Conservation (phyloP, 2,797 vertebrate genomes). For the Acrocephalus scirpaceus region DNA sequence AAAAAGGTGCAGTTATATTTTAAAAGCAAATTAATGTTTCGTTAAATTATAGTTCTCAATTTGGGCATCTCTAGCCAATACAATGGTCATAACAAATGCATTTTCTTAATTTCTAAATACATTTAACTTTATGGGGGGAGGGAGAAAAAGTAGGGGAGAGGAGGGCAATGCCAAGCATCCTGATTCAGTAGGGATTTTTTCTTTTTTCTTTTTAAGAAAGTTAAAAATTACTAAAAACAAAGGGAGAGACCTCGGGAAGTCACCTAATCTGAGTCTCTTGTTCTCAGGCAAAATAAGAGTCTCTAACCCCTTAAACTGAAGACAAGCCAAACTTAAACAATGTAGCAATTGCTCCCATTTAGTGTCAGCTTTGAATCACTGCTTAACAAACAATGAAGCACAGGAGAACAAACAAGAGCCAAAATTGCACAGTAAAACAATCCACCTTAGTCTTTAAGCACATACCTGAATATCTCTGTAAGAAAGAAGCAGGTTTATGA, state of each 20-base stretch:
- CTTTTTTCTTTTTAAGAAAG: not conserved
- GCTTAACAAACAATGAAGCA: not conserved
- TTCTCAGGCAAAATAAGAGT: not conserved
- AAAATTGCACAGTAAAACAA: not conserved
- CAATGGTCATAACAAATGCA: too few relatives aligned
- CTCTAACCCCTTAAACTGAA: not conserved
- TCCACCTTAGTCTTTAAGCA: not conserved
- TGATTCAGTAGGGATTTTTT: not conserved
- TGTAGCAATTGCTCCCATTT: not conserved
- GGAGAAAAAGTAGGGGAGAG: not conserved
- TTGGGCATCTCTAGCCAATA: not conserved
- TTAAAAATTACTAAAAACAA: not conserved
- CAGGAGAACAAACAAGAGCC: not conserved
- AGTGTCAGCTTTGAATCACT: not conserved
- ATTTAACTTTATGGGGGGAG: rapidly evolving
- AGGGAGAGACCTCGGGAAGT: not conserved
- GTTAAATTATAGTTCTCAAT: not conserved
- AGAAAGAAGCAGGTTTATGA: conserved; percentile 95
- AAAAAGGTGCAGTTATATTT: not conserved
- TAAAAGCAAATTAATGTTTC: not conserved
- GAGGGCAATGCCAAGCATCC: not conserved
- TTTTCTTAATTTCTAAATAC: not conserved
- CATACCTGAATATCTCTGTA: conserved; percentile 97
- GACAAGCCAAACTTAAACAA: not conserved
- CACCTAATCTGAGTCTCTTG: not conserved